Conservation (phyloP, 2,797 vertebrate genomes). For the Gadopsis bispinosus region DNA sequence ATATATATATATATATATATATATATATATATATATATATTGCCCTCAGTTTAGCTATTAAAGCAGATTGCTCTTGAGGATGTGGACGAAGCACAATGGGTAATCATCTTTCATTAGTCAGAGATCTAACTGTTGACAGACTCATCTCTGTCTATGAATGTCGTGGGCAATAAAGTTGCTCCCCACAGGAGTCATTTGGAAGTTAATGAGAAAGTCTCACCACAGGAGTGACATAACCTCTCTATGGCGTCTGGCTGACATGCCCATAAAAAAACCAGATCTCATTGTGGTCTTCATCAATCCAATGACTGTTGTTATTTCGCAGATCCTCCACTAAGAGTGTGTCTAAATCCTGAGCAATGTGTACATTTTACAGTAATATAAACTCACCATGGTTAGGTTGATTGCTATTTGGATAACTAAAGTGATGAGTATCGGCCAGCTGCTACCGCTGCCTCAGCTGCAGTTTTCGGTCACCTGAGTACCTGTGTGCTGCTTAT, state of each 20-base stretch:
- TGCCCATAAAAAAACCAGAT: slow-evolving; percentile 5
- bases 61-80: slow-evolving; percentile 18
- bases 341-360: neutral
- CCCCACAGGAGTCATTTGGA: slow-evolving; percentile 31
- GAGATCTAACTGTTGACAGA: slow-evolving; percentile 14
- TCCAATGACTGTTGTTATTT: neutral
- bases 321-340: neutral
- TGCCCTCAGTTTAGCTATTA: slow-evolving; percentile 7
- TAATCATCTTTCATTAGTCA: slow-evolving; percentile 25
- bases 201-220: slow-evolving; percentile 38
- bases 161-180: slow-evolving; percentile 25
- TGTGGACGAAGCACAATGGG: slow-evolving; percentile 7
- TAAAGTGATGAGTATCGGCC: neutral
- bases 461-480: slow-evolving; percentile 29
- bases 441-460: slow-evolving; percentile 37
- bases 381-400: neutral
- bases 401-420: neutral
- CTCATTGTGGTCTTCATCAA: neutral
- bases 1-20: too few species aligned
- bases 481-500: slow-evolving; percentile 20
- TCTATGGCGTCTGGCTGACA: neutral
- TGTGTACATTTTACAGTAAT: neutral
- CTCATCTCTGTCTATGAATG: slow-evolving; percentile 9
- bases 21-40: too few species aligned
- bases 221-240: slow-evolving; percentile 12